Base-by-base conservation (phyloP, 2,797 vertebrate genomes). In the Zenarchopterus dispar region DNA sequence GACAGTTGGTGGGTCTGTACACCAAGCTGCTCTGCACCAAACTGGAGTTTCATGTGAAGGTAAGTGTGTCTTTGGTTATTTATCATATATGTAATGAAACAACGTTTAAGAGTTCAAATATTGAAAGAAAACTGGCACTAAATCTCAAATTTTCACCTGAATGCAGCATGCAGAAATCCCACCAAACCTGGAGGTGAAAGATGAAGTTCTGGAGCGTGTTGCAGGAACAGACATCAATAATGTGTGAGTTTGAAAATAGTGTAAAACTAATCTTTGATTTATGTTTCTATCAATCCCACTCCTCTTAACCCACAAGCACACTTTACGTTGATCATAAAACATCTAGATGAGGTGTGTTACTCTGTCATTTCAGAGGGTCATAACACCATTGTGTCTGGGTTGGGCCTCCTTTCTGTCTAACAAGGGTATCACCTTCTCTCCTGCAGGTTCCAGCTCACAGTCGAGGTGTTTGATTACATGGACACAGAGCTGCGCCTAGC, bases 381-480 rank as follows among this genome's bases (percentile, higher is more conserved):
- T 22, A 28, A 61, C 18, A 13, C 33, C 46, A 24, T 61, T 69
- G 62, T 70, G 49, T 63, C 48, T 44, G 10, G 49, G 44, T 3
- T 50, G 46, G 56, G 62, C 48, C 60, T 62, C 41, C 67, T 53
- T 13, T 74, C 53, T 74, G 26, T 81, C 47, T 88, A 67, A 88
- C 41, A 0, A 56, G 52, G 67, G 71, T 88, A 79, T 90, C 78
- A 50, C 23, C 68, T 89, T 89, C 84, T 79, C 56, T 74, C 73
- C 78, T 60, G 71, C 82, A 99, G 98, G 85, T 99, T 99, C 91
- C 98, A 99, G 94, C 96, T 99, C 81, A 97, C 96, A 0, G 96
- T 99, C 3, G 96, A 98, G 93, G 94, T 99, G 92, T 99, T 99
- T 22, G 98, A 99, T 91, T 99, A 99, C 90, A 88, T 99, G 96